A percentile compares a stretch with the other conserved stretches of the same genome.
Conservation (phyloP, 2,797 vertebrate genomes). For the Xyrichtys novacula region DNA sequence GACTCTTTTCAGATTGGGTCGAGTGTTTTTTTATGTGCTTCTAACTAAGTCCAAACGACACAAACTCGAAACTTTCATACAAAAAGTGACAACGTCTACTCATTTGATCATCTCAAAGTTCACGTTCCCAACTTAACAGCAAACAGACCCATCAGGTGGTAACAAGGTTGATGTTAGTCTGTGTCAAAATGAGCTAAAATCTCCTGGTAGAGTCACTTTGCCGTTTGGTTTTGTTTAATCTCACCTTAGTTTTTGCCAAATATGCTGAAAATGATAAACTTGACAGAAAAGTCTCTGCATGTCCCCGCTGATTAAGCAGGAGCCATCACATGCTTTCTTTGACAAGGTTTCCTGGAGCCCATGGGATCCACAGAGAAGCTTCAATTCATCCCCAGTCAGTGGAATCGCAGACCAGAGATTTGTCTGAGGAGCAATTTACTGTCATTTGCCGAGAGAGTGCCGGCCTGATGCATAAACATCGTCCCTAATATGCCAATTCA, state of each 20-base stretch:
- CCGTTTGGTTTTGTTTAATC: constrained; percentile 4
- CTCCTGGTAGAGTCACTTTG: not conserved
- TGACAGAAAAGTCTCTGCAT: constrained; percentile 13
- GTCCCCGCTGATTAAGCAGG: constrained; percentile 28
- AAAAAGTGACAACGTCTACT: no score
- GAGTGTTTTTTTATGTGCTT: no score
- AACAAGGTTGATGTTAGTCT: no score
- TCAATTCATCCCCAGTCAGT: constrained; percentile 67
- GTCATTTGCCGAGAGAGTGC: constrained; percentile 73
- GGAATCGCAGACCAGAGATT: constrained; percentile 74
- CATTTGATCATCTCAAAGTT: no score
- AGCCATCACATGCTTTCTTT: constrained; percentile 43
- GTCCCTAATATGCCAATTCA: constrained; percentile 81
- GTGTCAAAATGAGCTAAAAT: no score
- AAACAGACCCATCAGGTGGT: no score
- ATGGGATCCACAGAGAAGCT: constrained; percentile 43
- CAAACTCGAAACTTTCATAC: no score
- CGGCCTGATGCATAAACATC: constrained; percentile 82
- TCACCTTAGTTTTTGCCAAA: constrained; percentile 26
- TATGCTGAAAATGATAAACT: constrained; percentile 30
- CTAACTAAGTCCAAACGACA: no score
- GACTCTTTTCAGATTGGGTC: no score
- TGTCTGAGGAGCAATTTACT: constrained; percentile 80
- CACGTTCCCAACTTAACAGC: no score
- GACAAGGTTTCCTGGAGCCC: constrained; percentile 67